Evolutionary conservation across 2,797 vertebrate species (phyloP).

Genomic region (Linurgus olivaceus): DNA sequence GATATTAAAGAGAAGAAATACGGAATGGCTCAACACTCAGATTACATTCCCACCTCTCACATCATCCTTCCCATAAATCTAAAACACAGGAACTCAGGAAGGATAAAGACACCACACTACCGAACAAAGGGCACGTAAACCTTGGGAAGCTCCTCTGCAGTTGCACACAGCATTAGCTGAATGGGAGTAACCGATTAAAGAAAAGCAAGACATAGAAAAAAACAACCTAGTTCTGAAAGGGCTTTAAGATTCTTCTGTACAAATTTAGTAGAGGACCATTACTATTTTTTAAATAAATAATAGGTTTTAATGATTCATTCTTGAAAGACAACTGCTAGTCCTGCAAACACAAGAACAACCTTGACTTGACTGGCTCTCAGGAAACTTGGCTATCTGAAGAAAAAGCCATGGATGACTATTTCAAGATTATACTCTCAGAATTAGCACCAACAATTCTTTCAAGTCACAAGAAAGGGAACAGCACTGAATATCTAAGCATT

Average conservation of each 20-base stretch:
- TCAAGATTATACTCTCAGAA: not conserved
- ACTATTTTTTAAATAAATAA: not conserved
- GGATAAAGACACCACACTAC: constrained; percentile 7
- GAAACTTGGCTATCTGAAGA: not conserved
- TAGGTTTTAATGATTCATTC: not conserved
- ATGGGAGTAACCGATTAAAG: not conserved
- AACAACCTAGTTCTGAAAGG: not conserved
- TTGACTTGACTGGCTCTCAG: not conserved
- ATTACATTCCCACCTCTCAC: constrained; percentile 64
- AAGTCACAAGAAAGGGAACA: not conserved
- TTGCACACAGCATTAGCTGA: not conserved
- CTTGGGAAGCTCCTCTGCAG: not conserved
- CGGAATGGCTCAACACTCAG: not conserved
- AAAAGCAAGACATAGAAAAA: not conserved
- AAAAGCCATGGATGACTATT: not conserved
- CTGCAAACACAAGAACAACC: not conserved
- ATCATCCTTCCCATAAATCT: constrained; percentile 67
- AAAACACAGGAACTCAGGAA: constrained; percentile 58
- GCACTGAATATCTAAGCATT: not conserved
- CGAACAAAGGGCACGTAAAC: not conserved
- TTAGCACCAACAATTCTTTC: not conserved
- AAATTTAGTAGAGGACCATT: not conserved
- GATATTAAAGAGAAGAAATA: constrained; percentile 62
- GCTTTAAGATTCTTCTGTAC: not conserved
- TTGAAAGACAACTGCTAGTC: not conserved